Evolutionary conservation across 2,888 invertebrate species (phyloP), one percentile per base, ranked within the genome.

Genomic region (Anagyrus pseudococci): DNA sequence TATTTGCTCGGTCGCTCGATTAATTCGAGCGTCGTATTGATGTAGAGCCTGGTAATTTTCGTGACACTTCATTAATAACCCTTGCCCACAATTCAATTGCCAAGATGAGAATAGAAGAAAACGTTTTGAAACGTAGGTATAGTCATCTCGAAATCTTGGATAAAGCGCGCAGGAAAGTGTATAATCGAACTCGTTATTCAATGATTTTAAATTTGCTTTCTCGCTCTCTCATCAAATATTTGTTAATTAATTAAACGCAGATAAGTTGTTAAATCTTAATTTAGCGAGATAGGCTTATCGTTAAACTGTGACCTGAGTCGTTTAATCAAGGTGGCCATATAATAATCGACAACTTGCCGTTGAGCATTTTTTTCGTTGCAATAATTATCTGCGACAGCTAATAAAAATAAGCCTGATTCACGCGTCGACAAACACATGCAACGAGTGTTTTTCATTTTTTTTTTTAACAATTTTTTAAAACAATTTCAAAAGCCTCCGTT

Each of bases 241-340:
- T 29, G 40, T 58, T 50, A 61, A 61, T 61, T 61, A 61, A 65
- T 65, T 61, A 55, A 47, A 25, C 41, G 25, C 17, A 6, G 54
- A 61, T 61, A 58, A 40, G 26, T 46, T 49, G 4, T 8, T 29
- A 19, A 50, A 65, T 65, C 65, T 65, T 58, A 61, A 61, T 61
- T 58, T 55, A 41, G 46, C 20, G 22, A 22, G 61, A 61, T 65
- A 58, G 23, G 44, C 23, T 62, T 66, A 66, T 66, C 66, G 20
- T 53, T 62, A 29, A 66, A 66, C 66, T 59, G 59, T 66, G 66
- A 66, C 62, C 66, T 59, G 29, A 48, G 58, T 54, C 2, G 4
- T 4, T 29, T 37, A 53, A 49, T 60, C 48, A 53, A 60, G 49
- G 53, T 44, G 57, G 48, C 33, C 22, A 22, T 54, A 22, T 57